phyloP scores from a whole-genome alignment of 2,888 invertebrate genomes.

The Noctua janthe region DNA sequence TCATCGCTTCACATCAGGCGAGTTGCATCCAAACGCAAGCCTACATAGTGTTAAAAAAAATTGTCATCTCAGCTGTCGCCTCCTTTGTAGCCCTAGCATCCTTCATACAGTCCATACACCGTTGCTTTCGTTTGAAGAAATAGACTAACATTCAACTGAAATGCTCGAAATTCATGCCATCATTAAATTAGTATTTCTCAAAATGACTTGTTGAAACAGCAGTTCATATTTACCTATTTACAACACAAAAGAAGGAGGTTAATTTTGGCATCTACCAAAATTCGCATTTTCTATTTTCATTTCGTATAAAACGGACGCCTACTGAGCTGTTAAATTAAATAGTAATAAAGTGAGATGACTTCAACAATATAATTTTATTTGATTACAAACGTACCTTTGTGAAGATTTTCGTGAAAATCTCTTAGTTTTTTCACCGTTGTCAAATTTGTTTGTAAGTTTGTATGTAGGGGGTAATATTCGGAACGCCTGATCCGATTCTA shows the following conservation, averaged over 20 bases:
- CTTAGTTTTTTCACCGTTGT: conserved; percentile 10
- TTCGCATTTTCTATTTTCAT: conserved; percentile 45
- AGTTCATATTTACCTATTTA: neutral
- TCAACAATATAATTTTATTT: conserved; percentile 54
- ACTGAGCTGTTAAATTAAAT: conserved; percentile 49
- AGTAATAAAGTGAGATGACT: conserved; percentile 45
- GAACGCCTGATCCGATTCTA: no score
- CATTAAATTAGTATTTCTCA: neutral
- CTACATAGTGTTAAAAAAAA: no score
- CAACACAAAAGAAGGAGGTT: conserved; percentile 18
- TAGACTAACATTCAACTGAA: neutral
- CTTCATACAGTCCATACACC: no score
- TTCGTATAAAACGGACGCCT: conserved; percentile 31
- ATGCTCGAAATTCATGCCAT: neutral
- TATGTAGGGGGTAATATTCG: no score
- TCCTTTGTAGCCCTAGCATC: no score
- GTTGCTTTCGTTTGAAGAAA: no score
- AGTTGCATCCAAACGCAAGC: no score
- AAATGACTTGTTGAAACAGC: neutral
- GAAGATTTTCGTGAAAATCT: conserved; percentile 30
- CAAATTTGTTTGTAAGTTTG: no score
- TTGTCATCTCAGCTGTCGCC: no score
- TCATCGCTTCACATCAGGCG: no score
- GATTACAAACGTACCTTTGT: conserved; percentile 33
- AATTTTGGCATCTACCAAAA: conserved; percentile 25